These are phyloP conservation scores for Sander lucioperca DNA, from an alignment of 2,113 vertebrate species.

Conservation along the genomic window DNA sequence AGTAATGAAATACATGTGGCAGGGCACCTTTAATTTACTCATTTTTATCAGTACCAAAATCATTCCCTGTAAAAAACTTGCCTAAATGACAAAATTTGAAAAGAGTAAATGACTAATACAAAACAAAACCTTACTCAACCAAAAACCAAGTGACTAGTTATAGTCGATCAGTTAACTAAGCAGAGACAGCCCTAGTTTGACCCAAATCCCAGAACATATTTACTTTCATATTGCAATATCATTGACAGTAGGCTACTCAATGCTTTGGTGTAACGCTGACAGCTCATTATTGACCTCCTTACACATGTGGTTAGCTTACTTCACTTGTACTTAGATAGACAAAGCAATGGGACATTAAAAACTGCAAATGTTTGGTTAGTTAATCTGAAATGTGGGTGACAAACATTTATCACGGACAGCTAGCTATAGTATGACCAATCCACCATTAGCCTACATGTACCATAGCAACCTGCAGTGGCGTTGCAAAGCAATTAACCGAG, in stretches of 20 bases:
- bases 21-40: no score
- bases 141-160: not conserved
- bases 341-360: no score
- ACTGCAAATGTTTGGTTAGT: not conserved
- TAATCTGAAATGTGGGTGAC: not conserved
- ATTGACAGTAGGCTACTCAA: not conserved
- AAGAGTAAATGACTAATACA: not conserved
- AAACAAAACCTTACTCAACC: not conserved
- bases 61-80: not conserved
- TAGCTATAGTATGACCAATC: not conserved
- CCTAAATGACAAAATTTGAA: not conserved
- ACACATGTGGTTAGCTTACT: not conserved
- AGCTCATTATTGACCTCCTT: not conserved
- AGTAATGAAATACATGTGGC: no score
- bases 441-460: not conserved
- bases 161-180: not conserved
- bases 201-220: not conserved
- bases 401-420: not conserved
- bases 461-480: not conserved
- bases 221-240: not conserved
- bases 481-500: not conserved
- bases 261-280: no score
- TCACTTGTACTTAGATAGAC: not conserved
- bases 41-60: not conserved
- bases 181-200: not conserved